Conservation (phyloP, 2,888 invertebrate species). For the Tholera decimalis region DNA sequence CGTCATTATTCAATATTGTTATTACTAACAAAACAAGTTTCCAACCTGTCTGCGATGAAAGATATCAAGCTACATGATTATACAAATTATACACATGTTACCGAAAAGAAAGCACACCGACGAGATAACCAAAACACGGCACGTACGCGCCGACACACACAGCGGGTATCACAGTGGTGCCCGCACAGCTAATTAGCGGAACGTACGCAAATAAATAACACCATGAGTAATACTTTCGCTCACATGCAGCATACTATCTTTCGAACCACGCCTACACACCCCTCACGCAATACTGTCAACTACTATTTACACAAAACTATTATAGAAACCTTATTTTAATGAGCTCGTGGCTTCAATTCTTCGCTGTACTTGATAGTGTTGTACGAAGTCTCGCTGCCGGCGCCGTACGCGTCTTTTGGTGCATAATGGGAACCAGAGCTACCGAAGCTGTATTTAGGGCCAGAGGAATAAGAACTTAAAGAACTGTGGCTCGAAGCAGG, state of each 20-base stretch:
- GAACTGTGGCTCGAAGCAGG: conserved; percentile 78
- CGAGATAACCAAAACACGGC: conserved; percentile 71
- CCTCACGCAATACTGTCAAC: conserved; percentile 65
- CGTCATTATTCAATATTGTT: conserved; percentile 44
- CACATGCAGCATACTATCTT: conserved; percentile 64
- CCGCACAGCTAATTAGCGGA: conserved; percentile 78
- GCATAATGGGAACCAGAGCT: conserved; percentile 78
- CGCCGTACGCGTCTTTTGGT: conserved; percentile 82
- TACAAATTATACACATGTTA: conserved; percentile 75
- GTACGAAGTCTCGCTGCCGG: conserved; percentile 85
- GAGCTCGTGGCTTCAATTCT: conserved; percentile 83
- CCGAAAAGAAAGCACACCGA: conserved; percentile 80
- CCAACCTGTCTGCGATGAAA: conserved; percentile 58
- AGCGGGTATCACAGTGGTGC: conserved; percentile 69
- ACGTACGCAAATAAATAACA: conserved; percentile 80
- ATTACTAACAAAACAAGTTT: conserved; percentile 64
- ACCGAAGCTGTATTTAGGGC: conserved; percentile 82
- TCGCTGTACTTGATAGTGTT: conserved; percentile 90
- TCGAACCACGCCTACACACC: conserved; percentile 62
- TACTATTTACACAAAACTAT: conserved; percentile 76
- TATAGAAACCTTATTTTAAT: conserved; percentile 69
- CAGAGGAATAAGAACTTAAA: conserved; percentile 78
- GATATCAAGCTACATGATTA: conserved; percentile 73
- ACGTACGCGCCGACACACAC: conserved; percentile 61
- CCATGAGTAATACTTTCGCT: conserved; percentile 69